phyloP scores from a whole-genome alignment of 2,113 vertebrate genomes.

The Alectura lathami region DNA sequence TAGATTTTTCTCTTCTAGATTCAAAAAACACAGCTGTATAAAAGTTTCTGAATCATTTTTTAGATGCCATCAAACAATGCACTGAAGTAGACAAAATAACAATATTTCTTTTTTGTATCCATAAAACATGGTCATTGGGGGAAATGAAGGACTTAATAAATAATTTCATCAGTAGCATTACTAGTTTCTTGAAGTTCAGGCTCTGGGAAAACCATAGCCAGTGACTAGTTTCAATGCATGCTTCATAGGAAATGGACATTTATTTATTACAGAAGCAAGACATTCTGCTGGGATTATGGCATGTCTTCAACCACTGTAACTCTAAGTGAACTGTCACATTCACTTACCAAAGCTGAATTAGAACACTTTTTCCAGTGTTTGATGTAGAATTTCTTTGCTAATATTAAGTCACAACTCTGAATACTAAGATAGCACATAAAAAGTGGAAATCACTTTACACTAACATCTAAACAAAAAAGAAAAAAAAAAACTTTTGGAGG shows the following conservation, averaged over 20 bases:
- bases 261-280: constrained; percentile 24
- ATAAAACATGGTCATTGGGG: background rate
- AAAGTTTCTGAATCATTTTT: background rate
- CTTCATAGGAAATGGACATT: background rate
- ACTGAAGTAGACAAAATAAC: background rate
- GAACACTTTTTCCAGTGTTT: background rate
- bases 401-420: background rate
- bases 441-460: background rate
- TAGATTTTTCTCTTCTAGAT: background rate
- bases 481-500: constrained; percentile 5
- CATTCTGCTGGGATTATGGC: constrained; percentile 17
- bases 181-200: background rate
- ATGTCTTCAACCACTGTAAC: background rate
- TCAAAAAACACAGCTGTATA: fast-evolving
- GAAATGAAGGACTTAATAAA: background rate
- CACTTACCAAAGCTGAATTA: constrained; percentile 24
- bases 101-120: background rate
- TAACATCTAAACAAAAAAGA: background rate
- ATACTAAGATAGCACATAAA: background rate
- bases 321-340: constrained; percentile 30
- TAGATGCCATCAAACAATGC: background rate
- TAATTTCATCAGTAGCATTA: background rate
- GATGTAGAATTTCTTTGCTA: background rate
- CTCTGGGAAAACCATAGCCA: background rate
- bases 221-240: background rate